These are phyloP conservation scores for Limnodromus scolopaceus DNA, from an alignment of 2,797 vertebrate species.

Conservation along the genomic window DNA sequence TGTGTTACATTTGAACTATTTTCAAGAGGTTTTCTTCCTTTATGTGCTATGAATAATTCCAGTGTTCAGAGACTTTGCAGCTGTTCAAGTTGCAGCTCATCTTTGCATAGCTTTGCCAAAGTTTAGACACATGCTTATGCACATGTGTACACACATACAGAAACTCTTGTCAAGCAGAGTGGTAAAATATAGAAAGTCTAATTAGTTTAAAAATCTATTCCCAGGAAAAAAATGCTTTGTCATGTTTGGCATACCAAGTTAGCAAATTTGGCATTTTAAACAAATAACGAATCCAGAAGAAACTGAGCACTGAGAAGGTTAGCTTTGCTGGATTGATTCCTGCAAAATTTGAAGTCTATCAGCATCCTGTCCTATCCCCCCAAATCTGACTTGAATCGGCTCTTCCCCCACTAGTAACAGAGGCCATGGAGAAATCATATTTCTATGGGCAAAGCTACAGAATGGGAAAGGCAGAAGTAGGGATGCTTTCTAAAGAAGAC, in stretches of 20 bases:
- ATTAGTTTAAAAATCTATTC: neutral
- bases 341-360: neutral
- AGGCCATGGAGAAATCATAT: neutral
- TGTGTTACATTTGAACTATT: conserved; percentile 6
- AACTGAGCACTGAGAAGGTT: neutral
- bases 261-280: neutral
- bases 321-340: neutral
- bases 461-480: neutral
- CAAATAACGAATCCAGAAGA: neutral
- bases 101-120: neutral
- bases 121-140: neutral
- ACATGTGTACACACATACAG: neutral
- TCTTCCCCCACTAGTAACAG: fast-evolving
- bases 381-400: neutral
- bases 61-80: conserved; percentile 35
- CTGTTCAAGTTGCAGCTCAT: conserved; percentile 32
- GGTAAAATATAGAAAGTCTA: neutral
- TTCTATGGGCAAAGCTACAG: neutral
- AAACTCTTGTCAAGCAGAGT: neutral
- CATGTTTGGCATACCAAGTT: neutral
- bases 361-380: neutral
- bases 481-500: neutral
- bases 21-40: conserved; percentile 37
- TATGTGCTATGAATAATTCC: conserved; percentile 56
- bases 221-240: neutral